Conservation (phyloP, 2,888 invertebrate species). For the Aricia artaxerxes region DNA sequence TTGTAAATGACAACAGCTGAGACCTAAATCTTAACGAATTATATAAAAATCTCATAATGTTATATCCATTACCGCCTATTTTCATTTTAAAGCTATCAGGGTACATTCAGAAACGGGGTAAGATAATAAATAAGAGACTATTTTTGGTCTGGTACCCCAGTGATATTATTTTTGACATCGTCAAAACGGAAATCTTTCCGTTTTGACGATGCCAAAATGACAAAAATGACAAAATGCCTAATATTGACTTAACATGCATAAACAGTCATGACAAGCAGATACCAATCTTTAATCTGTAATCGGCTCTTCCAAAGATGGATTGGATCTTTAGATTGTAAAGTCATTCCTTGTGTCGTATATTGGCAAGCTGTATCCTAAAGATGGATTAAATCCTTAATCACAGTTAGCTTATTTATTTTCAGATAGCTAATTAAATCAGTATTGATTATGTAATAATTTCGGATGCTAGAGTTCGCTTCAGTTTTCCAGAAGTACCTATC, state of each 20-base stretch:
- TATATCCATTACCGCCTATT: not conserved
- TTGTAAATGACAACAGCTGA: slow-evolving; percentile 2
- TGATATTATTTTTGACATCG: no score
- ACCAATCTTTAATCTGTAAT: no score
- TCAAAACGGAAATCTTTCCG: no score
- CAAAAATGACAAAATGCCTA: no score
- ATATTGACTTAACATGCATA: no score
- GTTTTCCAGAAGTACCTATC: not conserved
- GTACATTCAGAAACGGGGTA: not conserved
- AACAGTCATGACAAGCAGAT: no score
- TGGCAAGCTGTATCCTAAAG: no score
- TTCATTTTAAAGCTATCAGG: not conserved
- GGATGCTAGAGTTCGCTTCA: not conserved
- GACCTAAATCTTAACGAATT: slow-evolving; percentile 5
- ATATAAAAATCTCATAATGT: not conserved
- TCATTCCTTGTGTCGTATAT: no score
- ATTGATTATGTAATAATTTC: not conserved
- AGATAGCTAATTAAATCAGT: not conserved
- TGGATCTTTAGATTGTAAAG: no score
- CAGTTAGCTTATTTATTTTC: not conserved
- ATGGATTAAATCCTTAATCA: not conserved
- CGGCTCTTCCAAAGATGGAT: no score
- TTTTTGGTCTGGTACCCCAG: no score
- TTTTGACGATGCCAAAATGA: no score
- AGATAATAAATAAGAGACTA: not conserved